phyloP scores from a whole-genome alignment of 2,797 vertebrate species.

The Sitta carolinensis region DNA sequence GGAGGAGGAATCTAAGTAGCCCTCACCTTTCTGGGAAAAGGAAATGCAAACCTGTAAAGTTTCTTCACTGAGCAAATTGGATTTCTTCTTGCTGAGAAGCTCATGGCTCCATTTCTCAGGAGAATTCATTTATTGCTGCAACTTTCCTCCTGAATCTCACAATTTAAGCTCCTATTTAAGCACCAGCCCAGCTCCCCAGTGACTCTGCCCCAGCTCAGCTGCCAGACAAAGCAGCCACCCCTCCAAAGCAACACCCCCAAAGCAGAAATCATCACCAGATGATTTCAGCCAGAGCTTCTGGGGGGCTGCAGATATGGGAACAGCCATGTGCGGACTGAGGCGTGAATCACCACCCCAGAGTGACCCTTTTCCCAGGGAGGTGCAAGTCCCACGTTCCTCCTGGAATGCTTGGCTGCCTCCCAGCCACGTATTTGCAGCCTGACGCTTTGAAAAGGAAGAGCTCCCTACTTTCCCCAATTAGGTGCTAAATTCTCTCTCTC shows the following conservation, averaged over 20 bases:
- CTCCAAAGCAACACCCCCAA: background rate
- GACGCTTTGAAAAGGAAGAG: background rate
- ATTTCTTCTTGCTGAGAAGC: background rate
- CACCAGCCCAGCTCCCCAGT: background rate
- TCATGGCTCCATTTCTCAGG: background rate
- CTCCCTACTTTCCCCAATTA: background rate
- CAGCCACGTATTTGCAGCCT: rapidly evolving
- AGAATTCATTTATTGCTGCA: background rate
- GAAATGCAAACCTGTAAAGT: background rate
- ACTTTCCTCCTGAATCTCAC: background rate
- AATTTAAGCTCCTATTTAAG: background rate
- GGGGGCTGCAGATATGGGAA: background rate
- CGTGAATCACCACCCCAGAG: background rate
- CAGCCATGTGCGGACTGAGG: background rate
- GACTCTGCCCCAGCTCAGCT: background rate
- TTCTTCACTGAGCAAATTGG: background rate
- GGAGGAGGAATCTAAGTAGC: background rate
- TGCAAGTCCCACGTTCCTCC: background rate
- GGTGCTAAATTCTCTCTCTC: background rate
- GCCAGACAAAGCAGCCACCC: background rate
- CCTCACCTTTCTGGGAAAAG: background rate
- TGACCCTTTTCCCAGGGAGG: background rate
- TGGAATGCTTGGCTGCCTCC: background rate
- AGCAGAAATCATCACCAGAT: background rate
- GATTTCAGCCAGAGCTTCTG: background rate